A percentile compares a stretch with the other conserved stretches of the same genome.
Conservation (phyloP, 2,888 invertebrate species). For the Sminthurides aquaticus region DNA sequence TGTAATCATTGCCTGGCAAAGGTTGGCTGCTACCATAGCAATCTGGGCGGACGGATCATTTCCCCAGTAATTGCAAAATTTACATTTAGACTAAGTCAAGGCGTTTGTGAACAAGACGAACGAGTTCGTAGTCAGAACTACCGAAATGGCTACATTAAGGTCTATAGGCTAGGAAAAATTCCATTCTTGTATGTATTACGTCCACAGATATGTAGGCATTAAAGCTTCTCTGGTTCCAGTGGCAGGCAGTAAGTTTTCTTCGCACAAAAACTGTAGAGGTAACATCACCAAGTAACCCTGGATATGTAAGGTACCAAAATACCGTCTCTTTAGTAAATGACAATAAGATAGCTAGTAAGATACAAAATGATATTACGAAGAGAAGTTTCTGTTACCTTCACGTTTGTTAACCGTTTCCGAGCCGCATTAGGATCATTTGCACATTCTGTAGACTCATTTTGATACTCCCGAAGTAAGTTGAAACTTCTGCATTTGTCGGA, state of each 20-base stretch:
- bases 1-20: no score
- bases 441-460: constrained; percentile 64
- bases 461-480: constrained; percentile 65
- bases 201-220: constrained; percentile 88
- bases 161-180: not conserved
- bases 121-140: not conserved
- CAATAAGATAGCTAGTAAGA: no score
- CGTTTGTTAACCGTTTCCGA: constrained; percentile 56
- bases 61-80: no score
- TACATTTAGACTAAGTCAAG: no score
- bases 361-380: no score
- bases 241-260: constrained; percentile 76
- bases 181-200: constrained; percentile 49
- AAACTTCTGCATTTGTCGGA: constrained; percentile 74
- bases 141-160: not conserved
- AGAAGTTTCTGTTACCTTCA: no score
- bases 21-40: not conserved
- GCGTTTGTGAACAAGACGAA: not conserved
- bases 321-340: constrained; percentile 3
- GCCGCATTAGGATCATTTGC: constrained; percentile 66
- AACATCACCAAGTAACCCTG: constrained; percentile 81
- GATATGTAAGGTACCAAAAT: no score
- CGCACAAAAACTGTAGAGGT: constrained; percentile 79
- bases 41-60: no score
- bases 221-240: constrained; percentile 80